A percentile compares a stretch with the other conserved stretches of the same genome.
phyloP scores from a whole-genome alignment of 1,140 invertebrate genomes.

The Hesperophylax magnus region DNA sequence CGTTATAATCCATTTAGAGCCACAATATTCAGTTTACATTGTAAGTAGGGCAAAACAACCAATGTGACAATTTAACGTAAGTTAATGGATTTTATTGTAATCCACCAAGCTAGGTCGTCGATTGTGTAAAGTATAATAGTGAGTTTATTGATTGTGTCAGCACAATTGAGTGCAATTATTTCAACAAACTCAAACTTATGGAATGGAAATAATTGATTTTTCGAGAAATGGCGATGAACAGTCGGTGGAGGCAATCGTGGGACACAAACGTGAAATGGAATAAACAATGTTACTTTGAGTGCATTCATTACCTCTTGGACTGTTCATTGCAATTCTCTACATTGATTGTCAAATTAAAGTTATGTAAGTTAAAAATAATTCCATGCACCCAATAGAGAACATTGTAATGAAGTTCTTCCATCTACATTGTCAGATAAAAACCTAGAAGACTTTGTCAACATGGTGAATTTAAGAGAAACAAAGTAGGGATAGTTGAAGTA shows the following conservation, averaged over 20 bases:
- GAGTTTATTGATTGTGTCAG: constrained; percentile 9
- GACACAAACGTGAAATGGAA: too few species aligned
- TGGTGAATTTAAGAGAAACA: constrained; percentile 14
- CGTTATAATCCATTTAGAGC: constrained; percentile 57
- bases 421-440: constrained; percentile 22
- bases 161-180: neutral
- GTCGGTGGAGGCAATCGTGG: neutral
- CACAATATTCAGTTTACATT: constrained; percentile 49
- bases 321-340: constrained; percentile 18
- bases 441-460: constrained; percentile 22
- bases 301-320: too few species aligned
- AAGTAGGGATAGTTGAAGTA: constrained; percentile 11
- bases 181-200: constrained; percentile 6
- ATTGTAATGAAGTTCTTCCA: constrained; percentile 24
- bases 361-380: neutral
- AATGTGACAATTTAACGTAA: constrained; percentile 12
- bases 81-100: constrained; percentile 14
- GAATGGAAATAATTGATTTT: constrained; percentile 14
- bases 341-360: neutral
- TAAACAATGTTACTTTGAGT: too few species aligned
- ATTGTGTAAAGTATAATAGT: neutral
- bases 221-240: neutral
- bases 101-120: neutral
- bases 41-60: constrained; percentile 10
- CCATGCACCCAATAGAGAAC: constrained; percentile 14